Base-by-base conservation (phyloP, 2,888 invertebrate species). In the Argyra leucocephala region DNA sequence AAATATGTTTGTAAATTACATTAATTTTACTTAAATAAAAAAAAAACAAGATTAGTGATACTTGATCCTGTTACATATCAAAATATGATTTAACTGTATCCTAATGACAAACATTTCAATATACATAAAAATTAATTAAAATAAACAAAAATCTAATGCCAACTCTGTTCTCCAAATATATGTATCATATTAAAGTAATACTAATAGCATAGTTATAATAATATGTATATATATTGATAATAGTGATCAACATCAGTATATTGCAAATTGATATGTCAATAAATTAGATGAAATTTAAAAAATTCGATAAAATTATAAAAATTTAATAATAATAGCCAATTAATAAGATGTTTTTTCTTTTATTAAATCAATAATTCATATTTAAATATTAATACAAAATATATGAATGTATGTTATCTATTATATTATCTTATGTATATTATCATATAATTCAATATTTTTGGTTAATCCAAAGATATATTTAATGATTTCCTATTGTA, bases 221-320 rank as follows among this genome's bases (percentile, higher is more conserved):
- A 7, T 31, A 31, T 31, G 31, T 31, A 31, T 31, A 26, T 26
- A 26, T n/a, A n/a, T n/a, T n/a, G n/a, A n/a, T 31, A 12, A 2
- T 48, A 48, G 18, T 48, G n/a, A 48, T 48, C 48, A 48, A 18
- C 48, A 48, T n/a, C n/a, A n/a, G n/a, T n/a, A n/a, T n/a, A n/a
- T 48, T 48, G 48, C 48, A 48, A 48, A 48, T 48, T 48, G 48
- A 48, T 48, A 48, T 48, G 48, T 48, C 48, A 48, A 48, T 48
- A 48, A 48, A 48, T 48, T 48, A 48, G 48, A 48, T 48, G 48
- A 48, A 48, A 48, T 48, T 48, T 48, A 15, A 48, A 48, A 48
- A 48, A 48, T 48, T 48, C 48, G 48, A 48, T 48, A 48, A 48
- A 48, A 48, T 48, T 48, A 48, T 48, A 48, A 48, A 48, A 48